Evolutionary conservation across 92 coral and sea anemone species (phyloP).

Genomic region (Epizoanthus ramosus): DNA sequence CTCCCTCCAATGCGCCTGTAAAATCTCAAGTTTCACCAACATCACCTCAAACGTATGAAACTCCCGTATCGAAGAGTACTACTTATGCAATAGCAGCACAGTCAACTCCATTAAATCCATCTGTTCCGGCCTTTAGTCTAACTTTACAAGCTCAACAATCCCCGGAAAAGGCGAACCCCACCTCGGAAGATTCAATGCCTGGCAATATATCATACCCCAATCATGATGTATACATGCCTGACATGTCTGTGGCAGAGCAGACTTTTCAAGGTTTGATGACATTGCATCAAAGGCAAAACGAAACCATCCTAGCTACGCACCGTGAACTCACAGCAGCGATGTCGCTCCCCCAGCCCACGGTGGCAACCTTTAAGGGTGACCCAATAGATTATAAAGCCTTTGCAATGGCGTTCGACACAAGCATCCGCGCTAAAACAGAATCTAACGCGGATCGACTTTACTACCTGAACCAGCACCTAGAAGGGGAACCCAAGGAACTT

Average conservation of each 20-base stretch:
- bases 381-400: slow-evolving; percentile 52
- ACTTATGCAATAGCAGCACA: not conserved
- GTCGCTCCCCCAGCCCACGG: slow-evolving; percentile 58
- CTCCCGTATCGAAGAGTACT: no score
- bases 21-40: no score
- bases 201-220: not conserved
- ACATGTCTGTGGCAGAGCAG: not conserved
- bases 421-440: slow-evolving; percentile 38
- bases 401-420: slow-evolving; percentile 56
- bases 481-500: slow-evolving; percentile 64
- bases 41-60: no score
- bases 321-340: slow-evolving; percentile 64
- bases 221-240: not conserved
- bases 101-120: not conserved
- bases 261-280: not conserved
- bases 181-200: no score
- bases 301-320: slow-evolving; percentile 51
- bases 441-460: slow-evolving; percentile 58
- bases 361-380: slow-evolving; percentile 58
- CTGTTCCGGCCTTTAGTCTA: not conserved
- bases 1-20: no score
- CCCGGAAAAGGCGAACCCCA: no score
- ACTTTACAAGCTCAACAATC: no score
- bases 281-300: slow-evolving; percentile 44
- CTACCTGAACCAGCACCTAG: slow-evolving; percentile 55